Percentiles rank a stretch among this genome's conserved stretches.
These are phyloP conservation scores for Crotophaga sulcirostris DNA, from an alignment of 2,113 vertebrate species.

Conservation along the genomic window DNA sequence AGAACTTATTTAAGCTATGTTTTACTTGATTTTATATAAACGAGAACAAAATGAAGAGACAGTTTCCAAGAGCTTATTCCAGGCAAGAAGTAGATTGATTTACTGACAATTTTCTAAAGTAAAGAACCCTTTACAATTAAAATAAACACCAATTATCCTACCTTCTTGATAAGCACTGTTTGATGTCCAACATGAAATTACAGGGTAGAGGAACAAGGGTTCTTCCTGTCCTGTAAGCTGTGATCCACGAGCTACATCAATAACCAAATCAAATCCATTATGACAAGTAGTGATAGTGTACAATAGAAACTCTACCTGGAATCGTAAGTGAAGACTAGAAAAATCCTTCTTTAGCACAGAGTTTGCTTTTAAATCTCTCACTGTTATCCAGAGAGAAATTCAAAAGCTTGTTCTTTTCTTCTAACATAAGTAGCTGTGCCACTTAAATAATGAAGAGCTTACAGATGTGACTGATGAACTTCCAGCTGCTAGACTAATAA, in stretches of 20 bases:
- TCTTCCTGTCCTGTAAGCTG: constrained; percentile 78
- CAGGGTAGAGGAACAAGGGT: constrained; percentile 75
- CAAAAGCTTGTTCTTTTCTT: neutral
- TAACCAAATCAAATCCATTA: constrained; percentile 18
- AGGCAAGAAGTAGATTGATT: neutral
- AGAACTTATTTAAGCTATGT: neutral
- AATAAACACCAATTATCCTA: constrained; percentile 46
- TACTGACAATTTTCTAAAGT: neutral
- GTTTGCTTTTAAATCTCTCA: neutral
- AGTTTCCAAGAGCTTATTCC: neutral
- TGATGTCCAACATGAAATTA: constrained; percentile 79
- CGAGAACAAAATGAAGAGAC: neutral
- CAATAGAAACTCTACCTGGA: neutral
- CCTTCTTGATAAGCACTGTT: constrained; percentile 78
- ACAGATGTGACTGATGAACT: neutral
- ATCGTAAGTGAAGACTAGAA: neutral
- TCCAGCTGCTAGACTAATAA: neutral
- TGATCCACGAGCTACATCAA: constrained; percentile 37
- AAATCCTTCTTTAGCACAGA: neutral
- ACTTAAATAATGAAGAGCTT: neutral
- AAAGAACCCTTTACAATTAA: neutral
- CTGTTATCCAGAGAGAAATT: neutral
- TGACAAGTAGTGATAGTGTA: neutral
- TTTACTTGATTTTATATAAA: neutral
- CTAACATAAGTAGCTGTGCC: neutral